These are phyloP conservation scores for Toxotes lorentzi DNA, from an alignment of 2,797 vertebrate genomes.

Conservation along the genomic window DNA sequence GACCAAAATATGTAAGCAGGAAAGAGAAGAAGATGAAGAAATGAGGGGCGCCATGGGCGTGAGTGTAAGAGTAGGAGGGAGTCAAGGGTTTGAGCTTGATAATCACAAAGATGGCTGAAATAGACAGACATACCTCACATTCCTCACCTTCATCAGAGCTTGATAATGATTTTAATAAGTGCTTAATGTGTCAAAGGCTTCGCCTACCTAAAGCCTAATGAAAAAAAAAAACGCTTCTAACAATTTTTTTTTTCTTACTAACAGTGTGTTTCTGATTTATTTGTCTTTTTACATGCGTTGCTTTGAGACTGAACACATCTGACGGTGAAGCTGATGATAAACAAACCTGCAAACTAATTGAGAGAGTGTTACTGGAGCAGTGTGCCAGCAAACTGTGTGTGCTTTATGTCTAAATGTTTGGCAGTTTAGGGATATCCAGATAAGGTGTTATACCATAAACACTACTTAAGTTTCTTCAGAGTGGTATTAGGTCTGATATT, in stretches of 20 bases:
- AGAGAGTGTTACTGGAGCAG: conserved; percentile 10
- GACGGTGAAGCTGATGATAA: conserved; percentile 26
- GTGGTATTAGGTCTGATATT: conserved; percentile 2
- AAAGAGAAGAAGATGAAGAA: conserved; percentile 15
- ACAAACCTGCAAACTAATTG: conserved; percentile 17
- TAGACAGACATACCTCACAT: conserved; percentile 88
- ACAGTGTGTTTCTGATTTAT: conserved; percentile 5
- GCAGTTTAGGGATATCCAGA: conserved; percentile 21
- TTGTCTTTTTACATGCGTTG: neutral
- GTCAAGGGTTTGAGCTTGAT: conserved; percentile 71
- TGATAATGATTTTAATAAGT: conserved; percentile 87
- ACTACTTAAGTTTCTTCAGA: conserved; percentile 9
- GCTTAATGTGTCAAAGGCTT: conserved; percentile 65
- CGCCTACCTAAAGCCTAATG: conserved; percentile 34
- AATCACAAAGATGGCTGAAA: conserved; percentile 75
- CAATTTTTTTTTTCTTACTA: neutral
- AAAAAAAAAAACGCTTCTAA: conserved; percentile 31
- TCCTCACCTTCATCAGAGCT: conserved; percentile 89
- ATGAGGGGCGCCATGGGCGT: conserved; percentile 16
- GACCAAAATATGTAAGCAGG: conserved; percentile 1
- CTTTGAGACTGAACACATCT: conserved; percentile 18
- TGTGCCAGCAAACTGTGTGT: conserved; percentile 15
- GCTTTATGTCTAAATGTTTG: conserved; percentile 37
- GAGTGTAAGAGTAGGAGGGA: conserved; percentile 36
- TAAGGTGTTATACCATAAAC: conserved; percentile 35